Conservation (phyloP, 1,140 invertebrate species). For the Sitodiplosis mosellana region DNA sequence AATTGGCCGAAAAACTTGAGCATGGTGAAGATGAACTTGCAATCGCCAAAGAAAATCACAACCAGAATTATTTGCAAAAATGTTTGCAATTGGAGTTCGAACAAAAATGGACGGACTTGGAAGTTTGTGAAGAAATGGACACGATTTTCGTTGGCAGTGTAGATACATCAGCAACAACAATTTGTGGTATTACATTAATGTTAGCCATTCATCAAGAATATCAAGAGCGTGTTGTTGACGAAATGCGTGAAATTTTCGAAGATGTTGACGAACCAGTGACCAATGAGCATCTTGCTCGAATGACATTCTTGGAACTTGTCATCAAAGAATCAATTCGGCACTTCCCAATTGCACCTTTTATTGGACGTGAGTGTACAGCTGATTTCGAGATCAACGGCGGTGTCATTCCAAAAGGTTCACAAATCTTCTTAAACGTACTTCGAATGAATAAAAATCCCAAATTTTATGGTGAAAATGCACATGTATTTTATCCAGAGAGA, state of each 20-base stretch:
- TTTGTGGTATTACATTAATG: constrained; percentile 36
- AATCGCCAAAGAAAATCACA: background rate
- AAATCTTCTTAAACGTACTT: too few relatives aligned
- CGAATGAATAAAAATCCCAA: too few relatives aligned
- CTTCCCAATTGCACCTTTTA: constrained; percentile 7
- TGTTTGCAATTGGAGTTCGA: constrained; percentile 11
- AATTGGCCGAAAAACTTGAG: background rate
- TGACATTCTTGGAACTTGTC: constrained; percentile 8
- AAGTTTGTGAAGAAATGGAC: constrained; percentile 53
- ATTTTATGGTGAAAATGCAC: constrained; percentile 27
- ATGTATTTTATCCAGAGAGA: constrained; percentile 47
- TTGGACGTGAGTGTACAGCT: constrained; percentile 2
- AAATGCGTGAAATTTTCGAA: constrained; percentile 7
- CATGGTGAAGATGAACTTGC: background rate
- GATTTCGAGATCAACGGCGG: background rate
- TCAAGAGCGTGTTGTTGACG: constrained; percentile 29
- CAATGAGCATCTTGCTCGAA: background rate
- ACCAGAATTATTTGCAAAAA: background rate
- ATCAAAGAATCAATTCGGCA: constrained; percentile 10
- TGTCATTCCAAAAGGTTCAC: too few relatives aligned
- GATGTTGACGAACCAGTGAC: background rate
- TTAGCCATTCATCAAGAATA: constrained; percentile 38
- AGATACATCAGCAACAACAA: constrained; percentile 48
- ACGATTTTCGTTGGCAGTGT: constrained; percentile 60
- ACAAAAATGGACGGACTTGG: constrained; percentile 26